Conservation (phyloP, 2,888 invertebrate genomes). For the Hypsopygia costalis region DNA sequence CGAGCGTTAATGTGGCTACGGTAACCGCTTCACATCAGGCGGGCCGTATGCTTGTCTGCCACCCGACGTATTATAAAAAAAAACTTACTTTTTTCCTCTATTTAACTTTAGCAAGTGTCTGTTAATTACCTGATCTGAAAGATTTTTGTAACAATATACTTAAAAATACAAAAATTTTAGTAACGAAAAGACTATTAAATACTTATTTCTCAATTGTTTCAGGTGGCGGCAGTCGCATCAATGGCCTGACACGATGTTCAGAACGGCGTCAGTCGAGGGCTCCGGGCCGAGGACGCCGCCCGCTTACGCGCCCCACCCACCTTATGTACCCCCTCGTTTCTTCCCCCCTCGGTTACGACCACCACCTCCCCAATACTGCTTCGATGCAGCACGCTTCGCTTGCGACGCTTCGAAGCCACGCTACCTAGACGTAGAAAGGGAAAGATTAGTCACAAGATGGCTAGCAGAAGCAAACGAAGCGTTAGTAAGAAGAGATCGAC, state of each 20-base stretch:
- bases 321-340: conserved; percentile 68
- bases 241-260: conserved; percentile 74
- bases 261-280: conserved; percentile 77
- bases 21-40: too few species aligned
- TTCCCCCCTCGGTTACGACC: conserved; percentile 69
- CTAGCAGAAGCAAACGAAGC: conserved; percentile 76
- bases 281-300: conserved; percentile 76
- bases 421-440: conserved; percentile 72
- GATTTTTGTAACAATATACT: too few species aligned
- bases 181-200: too few species aligned
- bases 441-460: conserved; percentile 72
- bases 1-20: too few species aligned
- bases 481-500: conserved; percentile 62
- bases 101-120: too few species aligned
- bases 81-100: too few species aligned
- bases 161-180: too few species aligned
- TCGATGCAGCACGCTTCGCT: conserved; percentile 76
- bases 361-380: conserved; percentile 75
- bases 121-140: too few species aligned
- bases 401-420: conserved; percentile 73
- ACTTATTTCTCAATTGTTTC: conserved; percentile 31
- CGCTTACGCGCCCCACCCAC: conserved; percentile 73
- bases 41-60: too few species aligned
- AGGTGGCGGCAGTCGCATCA: conserved; percentile 53
- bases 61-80: too few species aligned